Evolutionary conservation across 2,113 vertebrate genomes (phyloP), one percentile per base, ranked within the genome.

Genomic region (Poeciliopsis turrubarensis): DNA sequence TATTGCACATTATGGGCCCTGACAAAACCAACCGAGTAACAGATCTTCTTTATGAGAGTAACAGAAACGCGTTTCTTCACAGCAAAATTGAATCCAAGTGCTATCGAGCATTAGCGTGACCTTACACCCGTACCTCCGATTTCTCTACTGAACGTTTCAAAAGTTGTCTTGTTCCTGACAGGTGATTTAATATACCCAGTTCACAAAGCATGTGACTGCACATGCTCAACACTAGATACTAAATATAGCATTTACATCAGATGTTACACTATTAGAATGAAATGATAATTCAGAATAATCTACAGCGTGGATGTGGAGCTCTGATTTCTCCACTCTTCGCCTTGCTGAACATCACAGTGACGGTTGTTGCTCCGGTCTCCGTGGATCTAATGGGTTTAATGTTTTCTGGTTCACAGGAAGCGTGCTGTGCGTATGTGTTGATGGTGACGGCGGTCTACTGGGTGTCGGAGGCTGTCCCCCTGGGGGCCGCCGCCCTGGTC

Each of bases 391-490:
- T 0, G 22, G 26, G 26, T n/a, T 29, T 29, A 29, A 29, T 64
- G 22, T 83, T 41, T 51, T 44, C 63, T 78, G 30, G 26, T 37
- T 81, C 87, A 26, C 90, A 98, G 96, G 98, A 99, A 86, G 96
- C 97, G 0, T 95, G 96, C 0, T 99, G 98, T 64, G 98, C 97
- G 0, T 99, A 99, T 0, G 97, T 99, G 90, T 85, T 99, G 84
- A 93, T 97, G 0, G 97, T 99, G 87, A 99, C 97, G 0, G 97
- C 97, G 0, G 94, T 98, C 19, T 98, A 96, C 88, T 99, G 98
- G 98, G 97, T 99, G 37, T 99, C 97, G 0, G 97, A 99, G 91
- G 98, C 96, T 0, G 97, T 99, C 63, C 98, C 98, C 0, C 92
- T 99, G 1, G 98, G 98, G 51, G 98, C 97, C 25, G 98, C 97